These are phyloP conservation scores for Aphrophora alni DNA, from an alignment of 2,888 invertebrate species.

Conservation along the genomic window DNA sequence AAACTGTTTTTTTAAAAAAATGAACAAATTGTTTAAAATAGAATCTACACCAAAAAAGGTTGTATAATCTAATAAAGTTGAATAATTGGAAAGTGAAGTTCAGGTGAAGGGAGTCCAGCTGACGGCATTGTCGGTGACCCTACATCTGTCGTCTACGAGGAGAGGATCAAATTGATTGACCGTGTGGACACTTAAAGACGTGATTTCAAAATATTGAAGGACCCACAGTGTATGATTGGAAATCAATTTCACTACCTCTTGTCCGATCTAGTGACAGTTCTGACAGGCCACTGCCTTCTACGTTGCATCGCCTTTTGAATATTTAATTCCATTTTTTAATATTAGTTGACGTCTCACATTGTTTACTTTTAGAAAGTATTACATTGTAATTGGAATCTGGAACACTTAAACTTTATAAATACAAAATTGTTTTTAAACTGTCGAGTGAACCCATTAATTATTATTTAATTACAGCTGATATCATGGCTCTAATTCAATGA, in stretches of 20 bases:
- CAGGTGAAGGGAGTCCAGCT: not conserved
- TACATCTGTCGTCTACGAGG: not conserved
- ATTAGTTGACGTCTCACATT: not conserved
- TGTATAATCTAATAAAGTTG: not conserved
- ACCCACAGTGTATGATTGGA: not conserved
- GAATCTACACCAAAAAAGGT: not conserved
- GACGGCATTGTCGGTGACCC: constrained; percentile 2
- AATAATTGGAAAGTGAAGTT: not conserved
- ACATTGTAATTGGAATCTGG: not conserved
- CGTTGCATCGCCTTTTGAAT: constrained; percentile 6
- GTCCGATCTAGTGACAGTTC: not conserved
- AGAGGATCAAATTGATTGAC: constrained; percentile 9
- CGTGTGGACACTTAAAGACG: constrained; percentile 9
- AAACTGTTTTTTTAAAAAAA: too few species aligned
- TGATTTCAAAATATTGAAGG: constrained; percentile 9
- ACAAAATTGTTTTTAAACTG: too few species aligned
- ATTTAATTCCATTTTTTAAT: not conserved
- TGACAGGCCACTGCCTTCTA: constrained; percentile 1
- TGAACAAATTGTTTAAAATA: too few species aligned
- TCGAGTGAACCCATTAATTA: too few species aligned
- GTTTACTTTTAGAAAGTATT: not conserved
- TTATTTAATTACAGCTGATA: too few species aligned
- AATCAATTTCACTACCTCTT: not conserved
- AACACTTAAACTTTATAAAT: not conserved
- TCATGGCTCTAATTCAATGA: too few species aligned